Evolutionary conservation across 2,888 invertebrate genomes (phyloP).

Genomic region (Stenodema calcarata): DNA sequence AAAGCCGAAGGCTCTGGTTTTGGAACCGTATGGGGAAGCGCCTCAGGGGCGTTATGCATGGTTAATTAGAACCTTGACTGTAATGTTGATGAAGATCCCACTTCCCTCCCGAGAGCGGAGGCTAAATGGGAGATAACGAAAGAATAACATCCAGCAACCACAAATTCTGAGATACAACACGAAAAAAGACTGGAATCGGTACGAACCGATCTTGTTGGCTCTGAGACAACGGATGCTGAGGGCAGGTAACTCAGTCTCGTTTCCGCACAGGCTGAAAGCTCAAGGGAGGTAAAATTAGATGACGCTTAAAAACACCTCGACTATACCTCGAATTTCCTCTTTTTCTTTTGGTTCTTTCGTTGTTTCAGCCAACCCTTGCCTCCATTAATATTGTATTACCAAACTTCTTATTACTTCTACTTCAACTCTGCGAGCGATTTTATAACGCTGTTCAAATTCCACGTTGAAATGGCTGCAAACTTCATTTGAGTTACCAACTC

Average conservation of each 20-base stretch:
- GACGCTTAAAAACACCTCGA: not conserved
- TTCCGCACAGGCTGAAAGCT: constrained; percentile 21
- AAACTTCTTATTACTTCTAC: not conserved
- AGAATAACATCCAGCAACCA: constrained; percentile 17
- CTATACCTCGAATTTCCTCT: not conserved
- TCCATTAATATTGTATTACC: not conserved
- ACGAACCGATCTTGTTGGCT: not conserved
- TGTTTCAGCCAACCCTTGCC: not conserved
- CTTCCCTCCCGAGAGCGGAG: not conserved
- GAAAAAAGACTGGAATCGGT: not conserved
- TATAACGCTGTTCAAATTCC: not conserved
- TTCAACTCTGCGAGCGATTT: not conserved
- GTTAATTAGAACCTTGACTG: constrained; percentile 8
- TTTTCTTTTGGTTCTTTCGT: not conserved
- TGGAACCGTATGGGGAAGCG: not conserved
- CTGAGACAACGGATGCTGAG: constrained; percentile 5
- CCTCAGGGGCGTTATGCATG: constrained; percentile 10
- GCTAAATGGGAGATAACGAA: not conserved
- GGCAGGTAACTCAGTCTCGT: not conserved
- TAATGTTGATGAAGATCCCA: constrained; percentile 31
- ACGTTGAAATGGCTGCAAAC: not conserved
- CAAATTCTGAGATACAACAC: not conserved
- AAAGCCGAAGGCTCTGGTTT: not conserved
- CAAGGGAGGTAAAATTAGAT: constrained; percentile 11
- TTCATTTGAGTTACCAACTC: too few relatives aligned